Base-by-base conservation (phyloP, 1,140 invertebrate genomes). In the Drosophila lowei region DNA sequence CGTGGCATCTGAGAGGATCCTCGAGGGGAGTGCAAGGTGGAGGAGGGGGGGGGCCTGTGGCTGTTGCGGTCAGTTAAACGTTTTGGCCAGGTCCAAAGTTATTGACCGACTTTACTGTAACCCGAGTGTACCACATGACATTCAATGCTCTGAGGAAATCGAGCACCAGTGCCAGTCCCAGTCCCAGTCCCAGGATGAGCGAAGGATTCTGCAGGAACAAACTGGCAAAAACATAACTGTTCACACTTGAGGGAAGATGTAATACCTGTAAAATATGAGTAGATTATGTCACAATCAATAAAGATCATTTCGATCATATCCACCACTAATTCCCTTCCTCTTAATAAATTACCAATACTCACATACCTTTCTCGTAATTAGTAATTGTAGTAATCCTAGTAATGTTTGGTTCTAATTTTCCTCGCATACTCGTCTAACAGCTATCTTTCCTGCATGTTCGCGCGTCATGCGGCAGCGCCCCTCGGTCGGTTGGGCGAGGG, bases 61-160 rank as follows among this genome's bases (percentile, higher is more conserved):
- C 30, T 73, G 59, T 67, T 84, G 77, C 58, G 76, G 63, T 80
- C 67, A 65, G 58, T 68, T 72, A 79, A 85, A 65, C 60, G 72
- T 65, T 83, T 76, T 74, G 81, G 53, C 67, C 57, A 77, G 53
- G 62, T 57, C 73, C 46, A 65, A 76, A 88, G 83, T 71, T 88
- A 83, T 86, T 86, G 83, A 86, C 83, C 83, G 83, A 86, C 71
- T 88, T 86, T 79, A 46, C 47, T 83, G 81, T 86, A 88, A 86
- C 66, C 65, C 50, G 81, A 86, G 65, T 38, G 34, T 60, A 62
- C 50, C 56, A 23, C 53, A 38, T 77, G 83, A 86, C 75, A 85
- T 72, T 77, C 64, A 86, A 85, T 81, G 77, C 81, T 46, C 52
- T 65, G 23, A 48, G 52, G 74, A 62, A 74, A 79, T 43, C 56